Conservation (phyloP, 2,113 vertebrate species). For the Poecilia latipinna region DNA sequence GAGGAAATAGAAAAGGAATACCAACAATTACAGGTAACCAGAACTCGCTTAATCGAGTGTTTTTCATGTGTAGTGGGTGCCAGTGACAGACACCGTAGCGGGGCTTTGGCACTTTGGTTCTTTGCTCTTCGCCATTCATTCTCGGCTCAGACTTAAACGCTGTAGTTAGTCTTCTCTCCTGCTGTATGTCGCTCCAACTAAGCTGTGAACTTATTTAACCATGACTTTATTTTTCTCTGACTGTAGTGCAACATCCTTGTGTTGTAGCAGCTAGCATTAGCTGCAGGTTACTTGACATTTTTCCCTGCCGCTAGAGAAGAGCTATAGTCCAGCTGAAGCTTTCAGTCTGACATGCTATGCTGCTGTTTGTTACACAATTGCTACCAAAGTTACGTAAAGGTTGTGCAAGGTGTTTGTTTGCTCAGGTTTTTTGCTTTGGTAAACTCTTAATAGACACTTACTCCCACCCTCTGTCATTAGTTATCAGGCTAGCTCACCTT, state of each 20-base stretch:
- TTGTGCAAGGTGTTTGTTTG: neutral
- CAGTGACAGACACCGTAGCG: constrained; percentile 13
- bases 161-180: neutral
- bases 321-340: constrained; percentile 23
- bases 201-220: neutral
- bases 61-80: neutral
- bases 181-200: neutral
- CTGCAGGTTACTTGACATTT: constrained; percentile 1
- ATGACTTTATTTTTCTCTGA: neutral
- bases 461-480: neutral
- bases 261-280: constrained; percentile 43
- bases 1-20: constrained; percentile 89
- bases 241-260: neutral
- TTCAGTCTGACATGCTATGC: neutral
- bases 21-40: constrained; percentile 88
- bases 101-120: constrained; percentile 22
- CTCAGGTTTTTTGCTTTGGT: neutral
- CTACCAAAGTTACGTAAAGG: constrained; percentile 1
- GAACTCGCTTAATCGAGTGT: neutral
- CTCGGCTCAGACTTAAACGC: constrained; percentile 16
- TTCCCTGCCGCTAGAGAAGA: constrained; percentile 29
- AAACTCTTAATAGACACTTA: neutral
- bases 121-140: constrained; percentile 47
- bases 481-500: constrained; percentile 12
- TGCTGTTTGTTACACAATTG: neutral